phyloP scores from a whole-genome alignment of 1,140 invertebrate species.

The Drosophila equinoxialis region DNA sequence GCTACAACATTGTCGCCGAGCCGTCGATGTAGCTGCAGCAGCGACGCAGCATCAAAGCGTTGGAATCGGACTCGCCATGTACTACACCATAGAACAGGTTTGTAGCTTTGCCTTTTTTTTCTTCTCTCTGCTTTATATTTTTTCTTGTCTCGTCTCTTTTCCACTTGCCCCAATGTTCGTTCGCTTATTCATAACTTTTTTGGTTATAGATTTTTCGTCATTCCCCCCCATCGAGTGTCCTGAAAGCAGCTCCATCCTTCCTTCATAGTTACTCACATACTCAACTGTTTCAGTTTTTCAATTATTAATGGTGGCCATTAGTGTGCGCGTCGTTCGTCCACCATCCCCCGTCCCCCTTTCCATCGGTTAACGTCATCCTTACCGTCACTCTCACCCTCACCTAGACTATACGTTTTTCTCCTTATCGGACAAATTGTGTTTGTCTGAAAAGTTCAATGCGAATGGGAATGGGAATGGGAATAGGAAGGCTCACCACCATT shows the following conservation, averaged over 20 bases:
- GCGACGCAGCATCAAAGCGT: constrained; percentile 58
- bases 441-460: constrained; percentile 81
- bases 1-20: constrained; percentile 71
- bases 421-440: constrained; percentile 81
- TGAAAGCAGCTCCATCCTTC: constrained; percentile 33
- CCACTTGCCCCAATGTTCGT: constrained; percentile 20
- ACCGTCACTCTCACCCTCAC: neutral
- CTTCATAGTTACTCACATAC: constrained; percentile 57
- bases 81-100: constrained; percentile 79
- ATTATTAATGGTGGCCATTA: constrained; percentile 82
- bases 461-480: constrained; percentile 51
- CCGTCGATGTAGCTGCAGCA: constrained; percentile 53
- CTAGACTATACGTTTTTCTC: constrained; percentile 48
- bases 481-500: neutral
- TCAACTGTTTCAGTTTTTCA: constrained; percentile 81
- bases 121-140: neutral
- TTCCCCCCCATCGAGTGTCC: constrained; percentile 20
- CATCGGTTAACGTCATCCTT: neutral
- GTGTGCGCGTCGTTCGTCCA: constrained; percentile 63
- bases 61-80: constrained; percentile 55
- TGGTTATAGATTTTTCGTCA: constrained; percentile 79
- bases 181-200: constrained; percentile 80
- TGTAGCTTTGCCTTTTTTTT: constrained; percentile 54
- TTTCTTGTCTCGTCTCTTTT: constrained; percentile 16
- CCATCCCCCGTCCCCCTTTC: neutral